Evolutionary conservation across 2,113 vertebrate genomes (phyloP).

Genomic region (Gasterosteus nipponicus): DNA sequence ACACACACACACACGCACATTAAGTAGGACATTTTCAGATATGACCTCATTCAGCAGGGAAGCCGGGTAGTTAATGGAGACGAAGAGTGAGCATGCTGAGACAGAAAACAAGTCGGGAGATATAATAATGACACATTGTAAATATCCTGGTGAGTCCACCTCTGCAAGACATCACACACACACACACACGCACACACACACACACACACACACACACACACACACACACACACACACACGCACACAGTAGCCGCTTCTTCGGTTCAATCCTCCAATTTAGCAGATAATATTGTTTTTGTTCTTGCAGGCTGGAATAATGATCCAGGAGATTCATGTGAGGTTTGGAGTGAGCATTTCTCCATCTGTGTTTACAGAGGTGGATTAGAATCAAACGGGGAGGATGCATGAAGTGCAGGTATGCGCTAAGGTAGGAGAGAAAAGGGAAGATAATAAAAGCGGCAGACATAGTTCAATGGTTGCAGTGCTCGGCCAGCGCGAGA

Average conservation of each 20-base stretch:
- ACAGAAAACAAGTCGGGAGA: slow-evolving; percentile 26
- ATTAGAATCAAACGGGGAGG: slow-evolving; percentile 45
- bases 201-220: too few species aligned
- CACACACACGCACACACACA: slow-evolving; percentile 29
- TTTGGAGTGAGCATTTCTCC: slow-evolving; percentile 30
- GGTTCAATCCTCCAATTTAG: slow-evolving; percentile 34
- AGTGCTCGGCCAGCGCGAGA: slow-evolving; percentile 44
- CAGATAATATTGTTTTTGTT: slow-evolving; percentile 37
- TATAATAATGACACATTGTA: slow-evolving; percentile 37
- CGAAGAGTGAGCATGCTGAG: slow-evolving; percentile 30
- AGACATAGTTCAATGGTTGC: slow-evolving; percentile 48
- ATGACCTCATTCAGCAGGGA: slow-evolving; percentile 77
- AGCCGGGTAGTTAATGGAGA: slow-evolving; percentile 53
- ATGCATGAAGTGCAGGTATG: slow-evolving; percentile 48
- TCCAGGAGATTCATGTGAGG: slow-evolving; percentile 37
- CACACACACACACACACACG: too few species aligned
- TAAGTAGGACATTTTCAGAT: slow-evolving; percentile 77
- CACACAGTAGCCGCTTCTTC: slow-evolving; percentile 10
- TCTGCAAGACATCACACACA: slow-evolving; percentile 26
- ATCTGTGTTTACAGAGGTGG: slow-evolving; percentile 40
- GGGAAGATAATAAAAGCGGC: slow-evolving; percentile 5
- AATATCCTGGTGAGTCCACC: slow-evolving; percentile 38
- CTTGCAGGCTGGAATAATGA: slow-evolving; percentile 41
- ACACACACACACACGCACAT: slow-evolving; percentile 45
- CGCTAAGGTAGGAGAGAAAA: background rate